Conservation (phyloP, 2,888 invertebrate genomes). For the Brenthis ino region DNA sequence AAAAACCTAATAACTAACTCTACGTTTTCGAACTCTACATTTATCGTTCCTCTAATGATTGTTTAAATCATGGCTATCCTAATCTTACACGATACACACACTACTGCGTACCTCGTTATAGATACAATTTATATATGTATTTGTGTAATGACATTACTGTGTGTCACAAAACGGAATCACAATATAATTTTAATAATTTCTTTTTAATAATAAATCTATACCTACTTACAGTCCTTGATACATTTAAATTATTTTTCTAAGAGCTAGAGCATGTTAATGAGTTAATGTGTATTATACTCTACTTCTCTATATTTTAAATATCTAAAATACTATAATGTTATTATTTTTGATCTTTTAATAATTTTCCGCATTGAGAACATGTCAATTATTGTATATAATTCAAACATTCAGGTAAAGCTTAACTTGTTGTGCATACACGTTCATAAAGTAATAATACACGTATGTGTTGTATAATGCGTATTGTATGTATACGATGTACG, state of each 20-base stretch:
- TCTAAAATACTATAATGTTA: too few species aligned
- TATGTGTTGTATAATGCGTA: slow-evolving; percentile 38
- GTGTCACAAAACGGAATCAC: slow-evolving; percentile 26
- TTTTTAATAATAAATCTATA: too few species aligned
- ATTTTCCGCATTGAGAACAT: neutral
- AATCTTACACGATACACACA: slow-evolving; percentile 33
- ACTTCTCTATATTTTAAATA: too few species aligned
- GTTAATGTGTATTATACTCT: too few species aligned
- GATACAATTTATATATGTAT: slow-evolving; percentile 30
- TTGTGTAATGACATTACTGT: slow-evolving; percentile 28
- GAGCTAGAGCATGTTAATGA: too few species aligned
- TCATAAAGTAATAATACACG: slow-evolving; percentile 30
- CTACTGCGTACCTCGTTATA: slow-evolving; percentile 1
- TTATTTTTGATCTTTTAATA: too few species aligned
- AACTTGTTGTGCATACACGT: slow-evolving; percentile 23
- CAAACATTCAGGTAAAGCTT: slow-evolving; percentile 21
- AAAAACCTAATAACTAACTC: neutral
- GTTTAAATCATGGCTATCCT: slow-evolving; percentile 11
- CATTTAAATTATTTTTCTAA: too few species aligned
- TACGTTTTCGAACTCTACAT: slow-evolving; percentile 25
- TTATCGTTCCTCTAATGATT: slow-evolving; percentile 13
- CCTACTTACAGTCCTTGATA: too few species aligned
- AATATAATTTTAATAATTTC: slow-evolving; percentile 7
- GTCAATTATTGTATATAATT: neutral
- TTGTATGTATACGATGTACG: slow-evolving; percentile 51